Conservation (phyloP, 2,888 invertebrate genomes). For the Zygaena filipendulae region DNA sequence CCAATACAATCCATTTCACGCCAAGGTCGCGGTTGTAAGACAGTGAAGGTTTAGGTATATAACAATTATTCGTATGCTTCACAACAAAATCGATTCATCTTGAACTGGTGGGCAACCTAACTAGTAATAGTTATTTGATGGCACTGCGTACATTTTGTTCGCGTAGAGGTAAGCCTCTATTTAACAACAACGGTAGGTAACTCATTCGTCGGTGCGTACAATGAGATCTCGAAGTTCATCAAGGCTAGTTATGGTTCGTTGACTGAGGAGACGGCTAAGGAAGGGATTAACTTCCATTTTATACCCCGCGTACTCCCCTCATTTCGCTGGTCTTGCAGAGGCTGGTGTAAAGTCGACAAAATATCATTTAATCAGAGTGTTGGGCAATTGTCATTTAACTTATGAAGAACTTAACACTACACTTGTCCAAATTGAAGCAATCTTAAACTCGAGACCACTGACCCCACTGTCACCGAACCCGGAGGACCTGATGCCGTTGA, state of each 20-base stretch:
- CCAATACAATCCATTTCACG: not conserved
- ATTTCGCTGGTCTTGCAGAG: slow-evolving; percentile 6
- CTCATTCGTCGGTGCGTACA: slow-evolving; percentile 18
- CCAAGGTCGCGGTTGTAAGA: slow-evolving; percentile 1
- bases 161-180: slow-evolving; percentile 11
- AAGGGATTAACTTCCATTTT: slow-evolving; percentile 6
- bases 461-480: slow-evolving; percentile 12
- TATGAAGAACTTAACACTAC: slow-evolving; percentile 15
- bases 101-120: slow-evolving; percentile 5
- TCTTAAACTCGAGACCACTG: slow-evolving; percentile 15
- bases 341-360: slow-evolving; percentile 8
- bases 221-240: slow-evolving; percentile 13
- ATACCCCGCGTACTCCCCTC: slow-evolving; percentile 10
- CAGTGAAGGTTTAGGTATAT: slow-evolving; percentile 6
- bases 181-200: slow-evolving; percentile 17
- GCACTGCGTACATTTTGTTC: slow-evolving; percentile 5
- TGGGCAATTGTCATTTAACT: slow-evolving; percentile 10
- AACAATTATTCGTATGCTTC: slow-evolving; percentile 2
- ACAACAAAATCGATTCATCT: slow-evolving; percentile 4
- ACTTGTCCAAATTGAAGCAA: slow-evolving; percentile 12
- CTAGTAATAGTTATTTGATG: slow-evolving; percentile 6
- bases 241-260: slow-evolving; percentile 9
- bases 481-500: slow-evolving; percentile 8
- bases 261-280: slow-evolving; percentile 4
- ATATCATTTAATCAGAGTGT: slow-evolving; percentile 5